Evolutionary conservation across 2,797 vertebrate genomes (phyloP), one percentile per base, ranked within the genome.

Genomic region (Otus scops): DNA sequence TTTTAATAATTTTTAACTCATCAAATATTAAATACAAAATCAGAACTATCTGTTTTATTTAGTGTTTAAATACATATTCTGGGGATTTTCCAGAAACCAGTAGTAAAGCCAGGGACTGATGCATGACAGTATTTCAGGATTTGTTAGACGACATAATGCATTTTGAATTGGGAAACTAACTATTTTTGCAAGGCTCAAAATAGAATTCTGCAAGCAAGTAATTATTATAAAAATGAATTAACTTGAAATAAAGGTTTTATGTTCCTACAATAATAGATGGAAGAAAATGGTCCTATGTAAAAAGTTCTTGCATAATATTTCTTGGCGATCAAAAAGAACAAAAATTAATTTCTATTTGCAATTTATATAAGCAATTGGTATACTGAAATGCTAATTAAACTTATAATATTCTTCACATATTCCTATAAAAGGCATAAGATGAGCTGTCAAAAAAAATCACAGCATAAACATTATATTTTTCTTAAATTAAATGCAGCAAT

Each of bases 1-100:
- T 89, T 93, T 88, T 30, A 77, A 73, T 36, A 82, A 57, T 38
- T 85, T 82, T 90, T 85, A 20, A 38, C 7, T 75, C 23, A 71
- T 85, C 70, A 84, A 34, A 50, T 87, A 43, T 85, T 88, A 50
- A 36, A 59, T 71, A 39, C 30, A 65, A 53, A 89, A 95, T 89
- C 43, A 60, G 51, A 95, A 76, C 11, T 50, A 48, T 79, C 83
- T 54, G 47, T 82, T 95, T 92, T 20, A 61, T 95, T 79, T 68
- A 60, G 65, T 68, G 28, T 16, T 93, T 93, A 86, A 84, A 67
- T 57, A 89, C 39, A 34, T 92, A n/a, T 69, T 86, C 39, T 69
- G 71, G 20, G 53, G 65, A 93, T 59, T 51, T 88, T 97, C 68
- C 74, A 83, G 88, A 92, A 91, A 79, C 48, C 23, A 65, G 57